Evolutionary conservation across 1,140 invertebrate genomes (phyloP).

Genomic region (Bombus cullumanus): DNA sequence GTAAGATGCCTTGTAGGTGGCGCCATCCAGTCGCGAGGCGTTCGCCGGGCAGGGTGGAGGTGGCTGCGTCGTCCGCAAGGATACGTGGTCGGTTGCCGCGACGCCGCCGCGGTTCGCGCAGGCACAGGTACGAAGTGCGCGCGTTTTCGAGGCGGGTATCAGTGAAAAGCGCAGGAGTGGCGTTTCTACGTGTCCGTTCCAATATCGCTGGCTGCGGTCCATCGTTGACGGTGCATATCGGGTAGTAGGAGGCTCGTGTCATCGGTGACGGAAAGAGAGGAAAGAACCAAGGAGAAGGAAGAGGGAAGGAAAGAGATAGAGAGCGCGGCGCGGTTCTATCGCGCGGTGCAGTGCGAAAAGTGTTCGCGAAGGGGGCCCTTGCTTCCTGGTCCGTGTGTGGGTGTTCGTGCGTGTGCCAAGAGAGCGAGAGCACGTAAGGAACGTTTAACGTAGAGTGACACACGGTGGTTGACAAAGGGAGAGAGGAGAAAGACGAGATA

Average conservation of each 20-base stretch:
- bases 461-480: conserved; percentile 16
- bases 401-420: conserved; percentile 35
- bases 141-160: conserved; percentile 45
- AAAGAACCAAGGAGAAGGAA: neutral
- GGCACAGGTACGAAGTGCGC: conserved; percentile 51
- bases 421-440: conserved; percentile 28
- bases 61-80: conserved; percentile 46
- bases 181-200: conserved; percentile 43
- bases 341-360: conserved; percentile 57
- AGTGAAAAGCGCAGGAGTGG: conserved; percentile 52
- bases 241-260: conserved; percentile 10
- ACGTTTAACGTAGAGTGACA: conserved; percentile 39
- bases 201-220: conserved; percentile 13
- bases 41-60: conserved; percentile 55
- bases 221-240: conserved; percentile 3
- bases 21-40: conserved; percentile 67
- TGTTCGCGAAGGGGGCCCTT: conserved; percentile 48
- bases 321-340: conserved; percentile 31
- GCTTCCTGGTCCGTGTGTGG: conserved; percentile 16
- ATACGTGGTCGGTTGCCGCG: conserved; percentile 53
- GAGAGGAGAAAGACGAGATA: conserved; percentile 35
- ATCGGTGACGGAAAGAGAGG: conserved; percentile 6
- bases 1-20: conserved; percentile 65
- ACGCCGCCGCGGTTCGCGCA: conserved; percentile 54
- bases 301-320: conserved; percentile 25